Evolutionary conservation across 2,113 vertebrate species (phyloP), one percentile per base, ranked within the genome.

Genomic region (Gambusia holbrooki): DNA sequence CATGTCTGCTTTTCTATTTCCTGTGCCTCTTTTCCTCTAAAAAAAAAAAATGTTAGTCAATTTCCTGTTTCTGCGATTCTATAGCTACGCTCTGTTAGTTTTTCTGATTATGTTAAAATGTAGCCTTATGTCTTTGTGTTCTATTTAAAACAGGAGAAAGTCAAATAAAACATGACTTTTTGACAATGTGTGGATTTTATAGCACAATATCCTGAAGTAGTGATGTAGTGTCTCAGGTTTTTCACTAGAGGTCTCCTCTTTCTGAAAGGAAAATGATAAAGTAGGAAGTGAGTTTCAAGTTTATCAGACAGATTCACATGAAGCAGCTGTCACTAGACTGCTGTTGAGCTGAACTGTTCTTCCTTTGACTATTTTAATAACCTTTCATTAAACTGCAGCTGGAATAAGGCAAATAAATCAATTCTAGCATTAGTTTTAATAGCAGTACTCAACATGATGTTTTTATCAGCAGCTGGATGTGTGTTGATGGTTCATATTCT

Each of bases 401-500:
- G 66, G 3, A 35, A 51, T 9, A 11, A 32, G 14, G 8, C 9
- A 13, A 12, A 54, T 7, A 25, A 54, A 25, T 22, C 17, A 15
- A 67, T 22, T 5, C 33, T 67, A 0, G 30, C 48, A 45, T 66
- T 3, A 33, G 22, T 62, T 2, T 17, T 27, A 15, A 12, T 17
- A 17, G 42, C 14, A 45, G 7, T 0, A 40, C 8, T 60, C 19
- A 11, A 58, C 76, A 30, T 0, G 58, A 76, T 81, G 79, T 33
- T 67, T 12, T 29, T 63, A 25, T 22, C 32, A 33, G 32, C 32
- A 42, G 33, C 27, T 64, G 64, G 32, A 76, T 45, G 58, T 58
- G 17, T 81, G 27, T 42, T 72, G 37, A 22, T 62, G 40, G 33
- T 17, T 72, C 68, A 72, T 2, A 48, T 81, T 40, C 33, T 81